Conservation (phyloP, 2,113 vertebrate species). For the Artemisiospiza belli region DNA sequence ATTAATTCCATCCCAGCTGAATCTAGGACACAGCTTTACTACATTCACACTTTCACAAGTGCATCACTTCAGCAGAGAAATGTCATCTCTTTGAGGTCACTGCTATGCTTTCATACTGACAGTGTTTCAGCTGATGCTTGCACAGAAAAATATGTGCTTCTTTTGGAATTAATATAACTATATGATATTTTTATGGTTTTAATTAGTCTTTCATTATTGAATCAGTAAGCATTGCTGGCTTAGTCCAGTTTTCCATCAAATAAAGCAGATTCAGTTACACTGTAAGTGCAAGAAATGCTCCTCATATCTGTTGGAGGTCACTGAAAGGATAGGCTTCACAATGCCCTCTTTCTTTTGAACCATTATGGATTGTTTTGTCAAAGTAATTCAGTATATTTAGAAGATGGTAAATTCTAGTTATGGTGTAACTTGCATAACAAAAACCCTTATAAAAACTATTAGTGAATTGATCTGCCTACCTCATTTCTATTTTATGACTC, state of each 20-base stretch:
- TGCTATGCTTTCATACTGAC: not conserved
- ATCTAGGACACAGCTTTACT: not conserved
- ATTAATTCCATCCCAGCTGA: not conserved
- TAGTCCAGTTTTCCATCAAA: not conserved
- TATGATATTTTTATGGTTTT: not conserved
- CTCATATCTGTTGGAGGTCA: not conserved
- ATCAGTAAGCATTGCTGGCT: not conserved
- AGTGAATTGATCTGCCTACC: not conserved
- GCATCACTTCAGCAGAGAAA: not conserved
- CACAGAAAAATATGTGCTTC: not conserved
- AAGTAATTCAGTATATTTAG: not conserved
- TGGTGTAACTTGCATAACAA: not conserved
- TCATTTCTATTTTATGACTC: not conserved
- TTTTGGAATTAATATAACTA: not conserved
- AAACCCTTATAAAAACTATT: not conserved
- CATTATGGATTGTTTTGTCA: not conserved
- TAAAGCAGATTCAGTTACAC: not conserved
- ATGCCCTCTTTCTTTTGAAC: constrained; percentile 1
- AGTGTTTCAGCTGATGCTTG: not conserved
- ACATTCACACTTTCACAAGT: not conserved
- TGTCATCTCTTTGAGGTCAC: not conserved
- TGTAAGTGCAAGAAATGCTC: not conserved
- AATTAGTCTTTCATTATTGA: not conserved
- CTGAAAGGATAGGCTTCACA: not conserved
- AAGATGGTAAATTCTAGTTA: not conserved